Conservation (phyloP, 2,888 invertebrate genomes). For the Parnassius mnemosyne region DNA sequence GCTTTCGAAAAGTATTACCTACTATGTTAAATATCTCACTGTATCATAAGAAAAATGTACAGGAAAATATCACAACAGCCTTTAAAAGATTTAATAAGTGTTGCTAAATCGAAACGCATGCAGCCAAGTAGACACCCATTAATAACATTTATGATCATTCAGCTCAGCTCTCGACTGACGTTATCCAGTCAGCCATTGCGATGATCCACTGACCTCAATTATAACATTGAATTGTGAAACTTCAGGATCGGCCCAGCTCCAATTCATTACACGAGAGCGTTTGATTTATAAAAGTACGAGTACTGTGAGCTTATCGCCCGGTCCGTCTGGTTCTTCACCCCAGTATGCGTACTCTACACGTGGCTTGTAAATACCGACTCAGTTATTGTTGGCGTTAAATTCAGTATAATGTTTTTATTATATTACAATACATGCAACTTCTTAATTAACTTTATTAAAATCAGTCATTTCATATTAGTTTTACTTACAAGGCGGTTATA, state of each 20-base stretch:
- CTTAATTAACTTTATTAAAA: no score
- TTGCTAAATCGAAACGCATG: constrained; percentile 12
- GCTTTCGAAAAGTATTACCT: not conserved
- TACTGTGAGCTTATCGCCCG: constrained; percentile 61
- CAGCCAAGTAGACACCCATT: constrained; percentile 8
- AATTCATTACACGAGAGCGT: constrained; percentile 26
- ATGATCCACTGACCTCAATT: constrained; percentile 39
- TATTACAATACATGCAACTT: no score
- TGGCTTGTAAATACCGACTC: constrained; percentile 30
- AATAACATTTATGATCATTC: constrained; percentile 25
- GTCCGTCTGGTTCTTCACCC: constrained; percentile 63
- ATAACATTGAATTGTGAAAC: constrained; percentile 34
- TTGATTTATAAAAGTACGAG: constrained; percentile 70
- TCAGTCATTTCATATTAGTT: no score
- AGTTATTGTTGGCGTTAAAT: not conserved
- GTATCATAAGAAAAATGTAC: not conserved
- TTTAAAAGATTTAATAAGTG: constrained; percentile 23
- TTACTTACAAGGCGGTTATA: no score
- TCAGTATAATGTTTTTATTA: not conserved
- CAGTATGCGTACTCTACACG: constrained; percentile 40
- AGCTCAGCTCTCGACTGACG: constrained; percentile 24
- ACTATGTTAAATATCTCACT: no score
- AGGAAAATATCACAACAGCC: not conserved
- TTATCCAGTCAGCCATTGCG: constrained; percentile 32
- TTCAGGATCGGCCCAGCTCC: constrained; percentile 28